phyloP scores from a whole-genome alignment of 2,113 vertebrate genomes.

The Nansenia antarctica region DNA sequence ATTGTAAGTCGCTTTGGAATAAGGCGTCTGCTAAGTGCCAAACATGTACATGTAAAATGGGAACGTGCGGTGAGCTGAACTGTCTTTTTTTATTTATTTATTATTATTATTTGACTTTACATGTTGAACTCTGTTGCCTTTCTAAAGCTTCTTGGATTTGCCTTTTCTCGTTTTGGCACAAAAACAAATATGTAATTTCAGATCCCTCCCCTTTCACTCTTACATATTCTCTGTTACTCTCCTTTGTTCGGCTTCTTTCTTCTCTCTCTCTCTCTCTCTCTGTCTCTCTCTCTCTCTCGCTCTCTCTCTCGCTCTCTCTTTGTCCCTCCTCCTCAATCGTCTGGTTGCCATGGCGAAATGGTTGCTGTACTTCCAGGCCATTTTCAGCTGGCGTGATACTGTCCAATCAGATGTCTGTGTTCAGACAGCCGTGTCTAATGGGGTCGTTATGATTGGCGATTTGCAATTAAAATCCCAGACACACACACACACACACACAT shows the following conservation, averaged over 20 bases:
- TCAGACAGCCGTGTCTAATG: conserved; percentile 38
- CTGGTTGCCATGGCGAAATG: conserved; percentile 66
- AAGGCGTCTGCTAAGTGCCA: no score
- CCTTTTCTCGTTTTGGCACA: no score
- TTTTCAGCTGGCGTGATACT: conserved; percentile 33
- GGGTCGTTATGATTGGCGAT: conserved; percentile 43
- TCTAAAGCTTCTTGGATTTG: no score
- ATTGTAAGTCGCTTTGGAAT: no score
- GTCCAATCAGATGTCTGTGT: conserved; percentile 48
- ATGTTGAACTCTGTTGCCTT: no score
- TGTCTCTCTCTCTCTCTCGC: conserved; percentile 5
- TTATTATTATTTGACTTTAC: no score
- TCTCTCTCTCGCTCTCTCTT: neutral
- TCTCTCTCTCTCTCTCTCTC: conserved; percentile 21
- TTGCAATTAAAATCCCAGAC: conserved; percentile 44
- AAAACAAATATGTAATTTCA: neutral
- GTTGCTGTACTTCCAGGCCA: conserved; percentile 11
- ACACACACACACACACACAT: neutral
- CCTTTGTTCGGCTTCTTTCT: neutral
- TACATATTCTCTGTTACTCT: neutral
- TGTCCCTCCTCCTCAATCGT: conserved; percentile 12
- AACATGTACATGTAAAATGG: no score
- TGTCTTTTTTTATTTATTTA: no score
- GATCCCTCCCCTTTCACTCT: neutral
- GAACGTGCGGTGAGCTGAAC: no score